Evolutionary conservation across 35 echinoderm and acorn worm genomes (phyloP), one percentile per base, ranked within the genome.

Genomic region (Hemicentrotus pulcherrimus): DNA sequence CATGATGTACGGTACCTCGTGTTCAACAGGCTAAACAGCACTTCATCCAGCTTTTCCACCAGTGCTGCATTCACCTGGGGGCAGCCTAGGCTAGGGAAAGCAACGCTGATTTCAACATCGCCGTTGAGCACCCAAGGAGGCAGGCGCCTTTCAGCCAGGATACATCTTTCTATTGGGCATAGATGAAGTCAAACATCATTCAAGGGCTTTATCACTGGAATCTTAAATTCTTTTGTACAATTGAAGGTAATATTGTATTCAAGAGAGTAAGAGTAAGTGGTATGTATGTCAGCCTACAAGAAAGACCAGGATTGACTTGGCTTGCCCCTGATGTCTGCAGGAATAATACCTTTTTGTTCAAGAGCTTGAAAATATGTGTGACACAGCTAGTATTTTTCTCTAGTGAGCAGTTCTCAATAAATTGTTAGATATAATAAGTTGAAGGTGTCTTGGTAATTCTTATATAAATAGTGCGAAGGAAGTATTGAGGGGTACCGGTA

Each of bases 1-100:
- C 65, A 78, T 78, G 65, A 78, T 78, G 65, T 78, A 78, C 65
- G 65, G 65, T 90, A 90, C 88, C 88, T 90, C 88, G 46, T 90
- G 88, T 90, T 46, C 88, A 90, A 90, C 88, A 90, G 88, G 88
- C 32, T 32, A 2, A 14, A 35, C 88, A 41, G 7, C 65, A 28
- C 65, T n/a, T 28, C 65, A 22, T 78, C 65, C 65, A 78, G 65
- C 65, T 28, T 78, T 78, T 22, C 65, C 19, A 78, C 24, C 65
- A 78, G 24, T 6, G 24, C 28, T 78, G 65, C 65, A 78, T 78
- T 18, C 3, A 78, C 6, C 65, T 78, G 65, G 65, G 28, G 19
- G 7, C 1, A 78, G 5, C 65, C 65, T 78, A 30, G 65, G 18
- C 19, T n/a, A 22, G 19, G 24, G 65, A 22, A 78, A 78, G 28